Evolutionary conservation across 2,888 invertebrate species (phyloP).

Genomic region (Macroteleia sp.): DNA sequence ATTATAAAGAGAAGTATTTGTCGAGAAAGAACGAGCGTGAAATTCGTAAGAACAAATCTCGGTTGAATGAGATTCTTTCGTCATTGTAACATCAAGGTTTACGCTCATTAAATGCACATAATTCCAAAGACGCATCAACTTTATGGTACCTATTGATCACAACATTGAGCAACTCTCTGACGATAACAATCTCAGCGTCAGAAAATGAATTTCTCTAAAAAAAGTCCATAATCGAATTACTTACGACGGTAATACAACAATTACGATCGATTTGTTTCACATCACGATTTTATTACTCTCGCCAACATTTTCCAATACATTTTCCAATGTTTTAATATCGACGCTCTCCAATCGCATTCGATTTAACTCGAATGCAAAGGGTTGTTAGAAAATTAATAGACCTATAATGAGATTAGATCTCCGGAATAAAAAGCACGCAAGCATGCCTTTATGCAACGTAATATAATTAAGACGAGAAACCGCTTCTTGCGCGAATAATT

Average conservation of each 20-base stretch:
- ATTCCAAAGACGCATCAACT: constrained; percentile 3
- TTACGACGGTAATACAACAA: neutral
- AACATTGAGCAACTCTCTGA: neutral
- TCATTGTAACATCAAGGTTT: constrained; percentile 16
- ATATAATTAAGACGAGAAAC: constrained; percentile 19
- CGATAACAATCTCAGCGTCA: neutral
- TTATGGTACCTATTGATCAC: constrained; percentile 3
- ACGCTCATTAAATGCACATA: constrained; percentile 18
- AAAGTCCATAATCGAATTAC: neutral
- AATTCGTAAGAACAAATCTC: constrained; percentile 2
- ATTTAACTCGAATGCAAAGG: constrained; percentile 1
- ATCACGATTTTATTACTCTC: neutral
- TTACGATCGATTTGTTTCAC: constrained; percentile 1
- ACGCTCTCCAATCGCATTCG: neutral
- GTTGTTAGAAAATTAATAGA: constrained; percentile 24
- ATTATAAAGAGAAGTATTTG: constrained; percentile 21
- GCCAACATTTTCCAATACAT: neutral
- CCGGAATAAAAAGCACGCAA: constrained; percentile 9
- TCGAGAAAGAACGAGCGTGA: neutral
- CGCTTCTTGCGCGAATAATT: constrained; percentile 9
- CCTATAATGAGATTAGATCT: constrained; percentile 22
- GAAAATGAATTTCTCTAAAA: neutral
- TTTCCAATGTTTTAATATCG: neutral
- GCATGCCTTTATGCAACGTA: neutral
- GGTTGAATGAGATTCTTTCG: constrained; percentile 12